Evolutionary conservation across 2,888 invertebrate species (phyloP).

Genomic region (Ennomos quercinarius): DNA sequence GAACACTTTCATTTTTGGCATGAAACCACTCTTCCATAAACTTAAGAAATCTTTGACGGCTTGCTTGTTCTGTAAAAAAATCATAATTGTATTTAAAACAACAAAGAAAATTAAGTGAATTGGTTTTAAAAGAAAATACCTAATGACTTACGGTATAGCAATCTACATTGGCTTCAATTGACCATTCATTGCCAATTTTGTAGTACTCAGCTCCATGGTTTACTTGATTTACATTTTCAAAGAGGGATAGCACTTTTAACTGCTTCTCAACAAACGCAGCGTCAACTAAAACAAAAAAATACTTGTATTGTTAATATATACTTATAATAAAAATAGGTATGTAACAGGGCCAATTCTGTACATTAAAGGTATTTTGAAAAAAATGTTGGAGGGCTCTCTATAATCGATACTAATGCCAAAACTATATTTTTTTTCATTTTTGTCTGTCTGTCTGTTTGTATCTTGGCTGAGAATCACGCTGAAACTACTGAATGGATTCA

Average conservation of each 20-base stretch:
- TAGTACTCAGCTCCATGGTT: slow-evolving; percentile 65
- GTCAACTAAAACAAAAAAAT: slow-evolving; percentile 46
- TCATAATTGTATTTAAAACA: background rate
- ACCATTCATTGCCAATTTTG: slow-evolving; percentile 64
- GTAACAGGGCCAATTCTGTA: too few relatives aligned
- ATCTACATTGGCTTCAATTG: slow-evolving; percentile 67
- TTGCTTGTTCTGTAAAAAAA: slow-evolving; percentile 35
- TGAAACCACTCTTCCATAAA: slow-evolving; percentile 71
- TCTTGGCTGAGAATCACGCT: too few relatives aligned
- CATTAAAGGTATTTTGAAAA: too few relatives aligned
- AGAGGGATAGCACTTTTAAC: slow-evolving; percentile 73
- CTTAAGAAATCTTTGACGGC: slow-evolving; percentile 73
- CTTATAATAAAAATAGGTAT: too few relatives aligned
- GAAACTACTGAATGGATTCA: too few relatives aligned
- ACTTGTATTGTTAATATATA: too few relatives aligned
- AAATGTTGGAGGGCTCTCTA: too few relatives aligned
- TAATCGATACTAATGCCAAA: too few relatives aligned
- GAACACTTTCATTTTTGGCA: slow-evolving; percentile 79
- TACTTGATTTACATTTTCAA: slow-evolving; percentile 71
- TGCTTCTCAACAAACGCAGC: slow-evolving; percentile 61
- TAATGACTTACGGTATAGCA: slow-evolving; percentile 65
- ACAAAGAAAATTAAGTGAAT: background rate
- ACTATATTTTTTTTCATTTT: too few relatives aligned
- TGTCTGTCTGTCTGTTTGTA: too few relatives aligned
- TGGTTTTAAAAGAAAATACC: background rate